Evolutionary conservation across 2,113 vertebrate species (phyloP).

Genomic region (Chaetura pelagica): DNA sequence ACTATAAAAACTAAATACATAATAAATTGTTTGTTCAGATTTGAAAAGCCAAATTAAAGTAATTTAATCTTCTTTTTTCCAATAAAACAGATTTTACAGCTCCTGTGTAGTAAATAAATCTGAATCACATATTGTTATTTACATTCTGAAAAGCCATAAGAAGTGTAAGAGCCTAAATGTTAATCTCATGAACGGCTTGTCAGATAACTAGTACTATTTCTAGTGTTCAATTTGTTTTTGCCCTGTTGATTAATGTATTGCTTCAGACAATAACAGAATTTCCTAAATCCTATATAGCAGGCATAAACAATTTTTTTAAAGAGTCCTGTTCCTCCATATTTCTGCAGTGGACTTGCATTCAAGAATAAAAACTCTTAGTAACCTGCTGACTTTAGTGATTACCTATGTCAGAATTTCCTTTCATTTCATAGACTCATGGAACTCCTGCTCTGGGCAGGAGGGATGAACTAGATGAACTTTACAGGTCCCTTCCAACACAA

Average conservation of each 20-base stretch:
- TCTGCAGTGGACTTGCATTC: neutral
- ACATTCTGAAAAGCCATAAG: neutral
- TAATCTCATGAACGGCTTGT: slow-evolving; percentile 15
- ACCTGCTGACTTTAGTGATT: neutral
- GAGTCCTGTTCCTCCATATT: neutral
- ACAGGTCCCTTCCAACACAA: too few relatives aligned
- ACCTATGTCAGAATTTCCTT: neutral
- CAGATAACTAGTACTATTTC: neutral
- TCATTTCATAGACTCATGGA: neutral
- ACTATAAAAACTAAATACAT: neutral
- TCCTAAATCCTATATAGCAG: neutral
- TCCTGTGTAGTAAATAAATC: neutral
- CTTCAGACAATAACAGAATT: neutral
- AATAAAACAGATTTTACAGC: neutral
- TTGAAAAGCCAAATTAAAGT: neutral
- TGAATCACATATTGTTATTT: neutral
- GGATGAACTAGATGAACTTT: too few relatives aligned
- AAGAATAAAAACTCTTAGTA: neutral
- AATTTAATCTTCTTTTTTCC: neutral
- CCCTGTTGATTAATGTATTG: neutral
- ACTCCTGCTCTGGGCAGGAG: neutral
- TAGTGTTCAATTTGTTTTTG: neutral
- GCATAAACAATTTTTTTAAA: neutral
- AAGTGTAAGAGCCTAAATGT: neutral
- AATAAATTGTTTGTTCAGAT: neutral